Evolutionary conservation across 2,888 invertebrate genomes (phyloP), one percentile per base, ranked within the genome.

Genomic region (Dicycla oo): DNA sequence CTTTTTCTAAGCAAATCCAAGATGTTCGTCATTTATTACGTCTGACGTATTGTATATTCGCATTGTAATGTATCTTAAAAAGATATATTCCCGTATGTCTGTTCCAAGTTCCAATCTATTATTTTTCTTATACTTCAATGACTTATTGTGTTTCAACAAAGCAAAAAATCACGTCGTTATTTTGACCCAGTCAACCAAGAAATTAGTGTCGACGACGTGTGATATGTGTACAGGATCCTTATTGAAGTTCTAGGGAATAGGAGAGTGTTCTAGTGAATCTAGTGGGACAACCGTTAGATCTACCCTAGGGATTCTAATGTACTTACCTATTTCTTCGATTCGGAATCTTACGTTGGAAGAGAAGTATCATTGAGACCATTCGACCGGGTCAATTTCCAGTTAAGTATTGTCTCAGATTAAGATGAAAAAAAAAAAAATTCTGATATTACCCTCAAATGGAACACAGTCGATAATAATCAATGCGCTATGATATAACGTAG

Each of bases 141-240:
- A 63, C 11, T 58, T 73, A 65, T 66, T 62, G 57, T 30, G 56
- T n/a, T 69, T 47, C 30, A 30, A 43, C 57, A 58, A 79, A 65
- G 64, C 60, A 65, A 67, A 73, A 73, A 78, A 51, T 70, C 49
- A 61, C 30, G 20, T 83, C 66, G 72, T 83, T 83, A 79, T 77
- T 75, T 75, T 60, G 57, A 30, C 7, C 10, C 68, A 75, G 62
- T 69, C 70, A 73, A 57, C 68, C 83, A 67, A 71, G 20, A 74
- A 73, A 78, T 72, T n/a, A 51, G 45, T 64, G 40, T 26, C 57
- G 51, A 63, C 51, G 26, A 57, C 26, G 56, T 66, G 72, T 67
- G 30, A 54, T 58, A 10, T 49, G 20, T 26, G 20, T 38, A 30
- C 11, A n/a, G 47, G 49, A 57, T 56, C 13, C 38, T 63, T 73